Percentiles rank a stretch among this genome's conserved stretches.
phyloP scores from a whole-genome alignment of 2,113 vertebrate genomes.

The Xiphorhynchus elegans region DNA sequence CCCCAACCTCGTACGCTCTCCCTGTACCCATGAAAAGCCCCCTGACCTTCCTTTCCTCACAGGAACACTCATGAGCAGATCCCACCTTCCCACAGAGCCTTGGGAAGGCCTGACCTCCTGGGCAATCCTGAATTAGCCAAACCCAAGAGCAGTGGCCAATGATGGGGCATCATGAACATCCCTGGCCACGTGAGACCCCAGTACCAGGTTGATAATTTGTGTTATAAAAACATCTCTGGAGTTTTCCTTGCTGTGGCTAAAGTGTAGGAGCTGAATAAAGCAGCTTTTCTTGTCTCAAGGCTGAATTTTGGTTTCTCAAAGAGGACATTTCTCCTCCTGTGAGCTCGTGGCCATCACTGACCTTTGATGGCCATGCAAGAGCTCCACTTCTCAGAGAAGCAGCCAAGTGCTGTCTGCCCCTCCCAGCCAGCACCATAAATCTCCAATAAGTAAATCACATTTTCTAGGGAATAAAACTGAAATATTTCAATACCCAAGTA shows the following conservation, averaged over 20 bases:
- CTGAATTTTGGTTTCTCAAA: not conserved
- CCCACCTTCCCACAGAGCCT: not conserved
- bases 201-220: not conserved
- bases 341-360: not conserved
- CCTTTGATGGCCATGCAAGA: not conserved
- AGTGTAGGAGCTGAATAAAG: not conserved
- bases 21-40: not conserved
- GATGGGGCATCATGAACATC: not conserved
- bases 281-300: not conserved
- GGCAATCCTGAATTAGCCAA: not conserved
- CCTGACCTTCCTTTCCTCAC: not conserved
- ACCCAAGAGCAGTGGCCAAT: not conserved
- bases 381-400: not conserved
- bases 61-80: not conserved
- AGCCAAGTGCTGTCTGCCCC: not conserved
- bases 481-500: not conserved
- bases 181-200: not conserved
- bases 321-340: not conserved
- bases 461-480: conserved; percentile 1
- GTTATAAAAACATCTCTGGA: not conserved
- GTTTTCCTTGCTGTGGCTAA: not conserved
- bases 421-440: not conserved
- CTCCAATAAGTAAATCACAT: not conserved
- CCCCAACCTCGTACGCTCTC: not conserved
- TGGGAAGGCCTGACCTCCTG: not conserved